These are phyloP conservation scores for Nysson spinosus DNA, from an alignment of 2,888 invertebrate genomes.

Conservation along the genomic window DNA sequence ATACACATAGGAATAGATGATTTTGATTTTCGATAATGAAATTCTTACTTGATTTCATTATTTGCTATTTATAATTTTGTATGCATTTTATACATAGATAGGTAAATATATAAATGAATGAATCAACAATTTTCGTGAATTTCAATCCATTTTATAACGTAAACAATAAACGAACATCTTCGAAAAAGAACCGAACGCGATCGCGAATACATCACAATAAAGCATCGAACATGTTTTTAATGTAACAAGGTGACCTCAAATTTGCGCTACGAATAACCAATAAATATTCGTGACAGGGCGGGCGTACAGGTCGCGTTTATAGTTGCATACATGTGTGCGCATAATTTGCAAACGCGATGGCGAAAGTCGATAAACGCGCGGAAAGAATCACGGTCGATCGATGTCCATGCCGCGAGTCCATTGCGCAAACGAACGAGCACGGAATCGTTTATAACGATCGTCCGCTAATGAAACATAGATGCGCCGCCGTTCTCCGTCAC, in stretches of 20 bases:
- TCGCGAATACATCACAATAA: too few relatives aligned
- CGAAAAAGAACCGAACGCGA: too few relatives aligned
- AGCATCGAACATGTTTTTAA: too few relatives aligned
- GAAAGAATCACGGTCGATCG: conserved; percentile 21
- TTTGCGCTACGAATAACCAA: conserved; percentile 34
- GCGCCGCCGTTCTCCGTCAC: background rate
- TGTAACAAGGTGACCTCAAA: conserved; percentile 44
- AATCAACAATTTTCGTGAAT: too few relatives aligned
- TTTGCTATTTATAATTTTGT: too few relatives aligned
- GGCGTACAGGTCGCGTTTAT: conserved; percentile 36
- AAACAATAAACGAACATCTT: too few relatives aligned
- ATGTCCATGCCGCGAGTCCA: conserved; percentile 9
- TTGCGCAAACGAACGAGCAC: conserved; percentile 2
- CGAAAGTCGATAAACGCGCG: background rate
- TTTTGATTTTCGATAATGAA: too few relatives aligned
- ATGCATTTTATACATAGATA: too few relatives aligned
- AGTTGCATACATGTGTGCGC: conserved; percentile 18
- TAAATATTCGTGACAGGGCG: conserved; percentile 26
- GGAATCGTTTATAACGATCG: conserved; percentile 12
- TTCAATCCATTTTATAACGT: too few relatives aligned
- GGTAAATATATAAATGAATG: too few relatives aligned
- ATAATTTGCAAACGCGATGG: conserved; percentile 7
- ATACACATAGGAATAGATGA: too few relatives aligned
- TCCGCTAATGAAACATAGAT: background rate
- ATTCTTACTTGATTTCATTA: too few relatives aligned